Conservation (phyloP, 2,113 vertebrate genomes). For the Apteryx mantelli region DNA sequence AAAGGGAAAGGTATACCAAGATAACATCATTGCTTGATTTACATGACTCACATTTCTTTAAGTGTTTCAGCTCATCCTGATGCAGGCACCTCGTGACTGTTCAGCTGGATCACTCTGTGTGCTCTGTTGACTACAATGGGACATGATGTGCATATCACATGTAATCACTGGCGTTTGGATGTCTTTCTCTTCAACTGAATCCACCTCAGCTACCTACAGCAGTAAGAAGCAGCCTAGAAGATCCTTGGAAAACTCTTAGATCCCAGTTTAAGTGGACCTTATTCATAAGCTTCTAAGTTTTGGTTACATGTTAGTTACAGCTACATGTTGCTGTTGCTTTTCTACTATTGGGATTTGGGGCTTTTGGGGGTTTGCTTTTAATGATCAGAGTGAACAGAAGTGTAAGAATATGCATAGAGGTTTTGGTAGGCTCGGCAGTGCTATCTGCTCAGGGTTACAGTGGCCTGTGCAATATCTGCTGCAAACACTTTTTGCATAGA, state of each 20-base stretch:
- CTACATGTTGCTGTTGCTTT: neutral
- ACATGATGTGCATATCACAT: neutral
- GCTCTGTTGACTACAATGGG: neutral
- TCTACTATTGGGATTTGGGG: neutral
- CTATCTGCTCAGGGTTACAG: neutral
- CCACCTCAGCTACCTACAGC: neutral
- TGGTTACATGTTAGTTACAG: neutral
- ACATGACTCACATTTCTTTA: fast-evolving
- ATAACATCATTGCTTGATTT: neutral
- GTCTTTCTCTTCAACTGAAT: neutral
- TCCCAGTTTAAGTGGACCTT: neutral
- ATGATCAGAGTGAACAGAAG: neutral
- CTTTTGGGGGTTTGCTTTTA: neutral
- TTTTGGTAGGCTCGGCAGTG: neutral
- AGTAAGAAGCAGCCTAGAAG: neutral
- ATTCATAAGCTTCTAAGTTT: neutral
- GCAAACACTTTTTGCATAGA: neutral
- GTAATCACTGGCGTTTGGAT: neutral
- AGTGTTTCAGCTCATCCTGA: neutral
- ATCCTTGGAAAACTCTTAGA: neutral
- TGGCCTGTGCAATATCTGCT: neutral
- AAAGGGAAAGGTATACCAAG: neutral
- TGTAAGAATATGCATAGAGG: neutral
- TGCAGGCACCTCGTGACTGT: neutral
- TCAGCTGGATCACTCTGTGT: neutral